Evolutionary conservation across 2,113 vertebrate genomes (phyloP), one percentile per base, ranked within the genome.

Genomic region (Trematocara macrostoma): DNA sequence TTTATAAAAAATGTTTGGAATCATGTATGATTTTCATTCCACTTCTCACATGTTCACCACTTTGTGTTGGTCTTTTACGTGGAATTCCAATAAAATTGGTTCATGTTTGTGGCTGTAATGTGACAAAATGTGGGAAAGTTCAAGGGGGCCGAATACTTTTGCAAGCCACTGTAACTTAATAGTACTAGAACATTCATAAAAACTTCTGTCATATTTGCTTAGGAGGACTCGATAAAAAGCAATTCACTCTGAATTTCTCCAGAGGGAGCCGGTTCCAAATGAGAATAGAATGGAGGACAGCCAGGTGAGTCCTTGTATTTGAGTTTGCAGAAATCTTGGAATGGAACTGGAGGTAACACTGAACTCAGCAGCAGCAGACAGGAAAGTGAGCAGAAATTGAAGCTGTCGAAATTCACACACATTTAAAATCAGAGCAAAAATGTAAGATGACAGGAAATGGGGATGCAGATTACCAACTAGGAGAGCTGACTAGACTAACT

Each of bases 371-470:
- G 53, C 23, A 56, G 55, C 12, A 56, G 23, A 29, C 55, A 29
- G 23, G 55, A 56, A 56, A 56, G 55, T 56, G 55, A 29, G 55
- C 55, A 59, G 56, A 59, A 59, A 59, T 59, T 18, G 15, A 35
- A 61, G 57, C 16, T 61, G 15, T 61, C 1, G 1, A 61, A 35
- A 61, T 35, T 9, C 31, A 61, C 31, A 61, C 57, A 35, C 15
- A 34, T 59, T 59, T 59, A 34, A 59, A 59, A 59, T 59, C 56
- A 18, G 56, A 34, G 56, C 56, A 59, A 59, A 59, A 59, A 59
- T 59, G 29, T 18, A 59, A 59, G 29, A 34, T 59, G 57, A 35
- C 31, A 35, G 57, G 16, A 61, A 61, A 61, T 35, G 31, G 31
- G 31, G 16, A 61, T 35, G 31, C 57, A 61, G 57, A 61, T 61